phyloP scores from a whole-genome alignment of 1,140 invertebrate genomes.

The Trypoxylus dichotomus region DNA sequence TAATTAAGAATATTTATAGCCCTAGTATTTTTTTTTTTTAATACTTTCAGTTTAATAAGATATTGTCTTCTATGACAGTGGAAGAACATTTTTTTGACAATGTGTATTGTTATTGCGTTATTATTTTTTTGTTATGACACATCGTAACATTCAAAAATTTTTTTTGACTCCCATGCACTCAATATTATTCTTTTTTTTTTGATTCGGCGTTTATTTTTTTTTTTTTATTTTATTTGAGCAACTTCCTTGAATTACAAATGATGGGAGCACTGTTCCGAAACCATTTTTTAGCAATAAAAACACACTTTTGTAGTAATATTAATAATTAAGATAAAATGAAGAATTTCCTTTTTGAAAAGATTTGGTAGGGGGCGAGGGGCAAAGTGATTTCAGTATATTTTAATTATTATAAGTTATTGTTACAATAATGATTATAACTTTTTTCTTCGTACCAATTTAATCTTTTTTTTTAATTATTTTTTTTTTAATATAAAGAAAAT shows the following conservation, averaged over 20 bases:
- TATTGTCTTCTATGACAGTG: slow-evolving; percentile 42
- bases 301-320: neutral
- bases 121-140: neutral
- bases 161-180: neutral
- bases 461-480: no score
- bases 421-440: no score
- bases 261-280: slow-evolving; percentile 22
- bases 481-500: neutral
- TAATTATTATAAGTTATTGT: neutral
- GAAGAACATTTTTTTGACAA: slow-evolving; percentile 36
- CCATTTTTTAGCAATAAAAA: slow-evolving; percentile 26
- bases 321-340: neutral
- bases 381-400: neutral
- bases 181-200: slow-evolving; percentile 4
- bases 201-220: slow-evolving; percentile 26
- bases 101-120: slow-evolving; percentile 26
- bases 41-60: slow-evolving; percentile 34
- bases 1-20: slow-evolving; percentile 30
- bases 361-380: no score
- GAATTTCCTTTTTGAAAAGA: neutral
- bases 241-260: slow-evolving; percentile 37
- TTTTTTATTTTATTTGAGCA: slow-evolving; percentile 38
- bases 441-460: neutral
- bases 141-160: neutral
- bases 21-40: slow-evolving; percentile 29